Conservation (phyloP, 2,113 vertebrate genomes). For the Percopsis transmontana region DNA sequence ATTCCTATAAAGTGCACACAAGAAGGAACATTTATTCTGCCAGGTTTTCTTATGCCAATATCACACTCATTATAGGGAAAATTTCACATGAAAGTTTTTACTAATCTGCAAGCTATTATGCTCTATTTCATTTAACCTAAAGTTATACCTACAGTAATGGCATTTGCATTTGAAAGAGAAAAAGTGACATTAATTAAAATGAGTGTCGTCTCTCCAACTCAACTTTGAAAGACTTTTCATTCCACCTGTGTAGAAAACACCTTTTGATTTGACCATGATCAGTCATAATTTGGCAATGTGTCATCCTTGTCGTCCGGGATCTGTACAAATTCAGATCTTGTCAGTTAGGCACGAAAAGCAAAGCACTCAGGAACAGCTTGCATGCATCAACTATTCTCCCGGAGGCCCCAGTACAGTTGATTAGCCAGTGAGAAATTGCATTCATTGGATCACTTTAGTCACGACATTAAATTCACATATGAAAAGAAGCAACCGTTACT, state of each 20-base stretch:
- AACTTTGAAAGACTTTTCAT: conserved; percentile 16
- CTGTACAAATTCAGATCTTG: conserved; percentile 26
- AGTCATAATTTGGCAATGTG: conserved; percentile 44
- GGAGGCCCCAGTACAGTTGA: conserved; percentile 47
- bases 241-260: conserved; percentile 16
- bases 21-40: conserved; percentile 12
- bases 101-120: too few species aligned
- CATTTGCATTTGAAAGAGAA: neutral
- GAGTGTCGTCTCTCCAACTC: conserved; percentile 12
- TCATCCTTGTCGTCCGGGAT: neutral
- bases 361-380: neutral
- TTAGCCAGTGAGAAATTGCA: conserved; percentile 58
- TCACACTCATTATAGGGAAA: conserved; percentile 14
- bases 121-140: too few species aligned
- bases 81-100: too few species aligned
- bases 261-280: conserved; percentile 16
- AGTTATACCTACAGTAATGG: too few species aligned
- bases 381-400: conserved; percentile 39
- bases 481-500: neutral
- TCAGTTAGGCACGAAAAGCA: conserved; percentile 28
- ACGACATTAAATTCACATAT: conserved; percentile 34
- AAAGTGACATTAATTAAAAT: conserved; percentile 3
- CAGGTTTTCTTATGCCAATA: conserved; percentile 10
- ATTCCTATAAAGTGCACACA: neutral
- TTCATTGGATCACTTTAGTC: conserved; percentile 59